phyloP scores from a whole-genome alignment of 2,888 invertebrate genomes.

The Cremastobaeus sp. region DNA sequence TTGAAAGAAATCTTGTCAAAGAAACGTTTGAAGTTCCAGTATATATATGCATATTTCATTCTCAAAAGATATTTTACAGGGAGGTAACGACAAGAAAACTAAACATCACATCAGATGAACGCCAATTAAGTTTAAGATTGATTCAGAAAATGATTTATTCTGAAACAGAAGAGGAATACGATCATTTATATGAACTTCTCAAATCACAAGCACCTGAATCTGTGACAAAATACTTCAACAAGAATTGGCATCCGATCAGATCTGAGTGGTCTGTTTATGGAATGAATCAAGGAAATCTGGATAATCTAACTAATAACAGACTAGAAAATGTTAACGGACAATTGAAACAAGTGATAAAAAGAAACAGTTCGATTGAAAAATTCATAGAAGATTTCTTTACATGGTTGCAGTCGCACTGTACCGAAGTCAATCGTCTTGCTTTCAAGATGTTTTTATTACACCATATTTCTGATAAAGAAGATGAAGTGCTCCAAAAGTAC shows the following conservation, averaged over 20 bases:
- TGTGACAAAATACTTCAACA: constrained; percentile 16
- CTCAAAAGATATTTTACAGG: constrained; percentile 4
- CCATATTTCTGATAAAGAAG: constrained; percentile 6
- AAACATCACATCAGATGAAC: neutral
- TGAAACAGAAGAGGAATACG: constrained; percentile 3
- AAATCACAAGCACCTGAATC: constrained; percentile 1
- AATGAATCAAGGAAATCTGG: constrained; percentile 24
- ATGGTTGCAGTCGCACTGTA: constrained; percentile 11
- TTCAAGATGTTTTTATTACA: constrained; percentile 10
- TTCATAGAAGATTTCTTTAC: constrained; percentile 19
- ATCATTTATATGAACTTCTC: constrained; percentile 6
- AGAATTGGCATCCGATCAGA: constrained; percentile 27
- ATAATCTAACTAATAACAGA: constrained; percentile 18
- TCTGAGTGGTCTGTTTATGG: constrained; percentile 31
- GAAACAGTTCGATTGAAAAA: constrained; percentile 5
- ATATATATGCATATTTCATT: neutral
- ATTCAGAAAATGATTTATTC: constrained; percentile 10
- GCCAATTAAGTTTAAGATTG: neutral
- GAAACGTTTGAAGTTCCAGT: constrained; percentile 11
- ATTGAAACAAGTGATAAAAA: constrained; percentile 18
- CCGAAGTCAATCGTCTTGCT: constrained; percentile 2
- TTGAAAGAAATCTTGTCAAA: constrained; percentile 6
- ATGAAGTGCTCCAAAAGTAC: no score
- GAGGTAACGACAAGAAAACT: constrained; percentile 3
- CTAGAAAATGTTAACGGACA: constrained; percentile 30